Evolutionary conservation across 2,797 vertebrate genomes (phyloP).

Genomic region (Rachycentron canadum): DNA sequence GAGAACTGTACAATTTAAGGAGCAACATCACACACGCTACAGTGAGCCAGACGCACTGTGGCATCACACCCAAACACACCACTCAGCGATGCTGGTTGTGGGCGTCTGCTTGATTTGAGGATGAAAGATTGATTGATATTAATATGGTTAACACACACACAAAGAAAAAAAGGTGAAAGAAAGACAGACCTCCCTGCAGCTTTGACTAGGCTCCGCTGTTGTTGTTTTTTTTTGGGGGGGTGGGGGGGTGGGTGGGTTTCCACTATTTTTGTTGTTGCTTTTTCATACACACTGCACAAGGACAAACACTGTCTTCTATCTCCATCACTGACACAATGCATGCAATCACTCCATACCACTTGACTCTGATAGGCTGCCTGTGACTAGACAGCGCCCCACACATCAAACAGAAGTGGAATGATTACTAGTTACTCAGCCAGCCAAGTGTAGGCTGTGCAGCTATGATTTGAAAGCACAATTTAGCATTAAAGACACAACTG

Average conservation of each 20-base stretch:
- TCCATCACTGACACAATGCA: constrained; percentile 78
- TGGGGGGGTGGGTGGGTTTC: too few relatives aligned
- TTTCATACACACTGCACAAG: constrained; percentile 60
- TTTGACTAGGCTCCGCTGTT: constrained; percentile 40
- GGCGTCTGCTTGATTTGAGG: not conserved
- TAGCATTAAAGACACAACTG: constrained; percentile 69
- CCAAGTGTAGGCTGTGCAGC: constrained; percentile 72
- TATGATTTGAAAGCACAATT: constrained; percentile 76
- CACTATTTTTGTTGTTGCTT: constrained; percentile 42
- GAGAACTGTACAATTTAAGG: too few relatives aligned
- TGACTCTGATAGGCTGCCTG: constrained; percentile 80
- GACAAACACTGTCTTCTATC: constrained; percentile 71
- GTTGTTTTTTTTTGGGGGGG: too few relatives aligned
- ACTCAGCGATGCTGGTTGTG: too few relatives aligned
- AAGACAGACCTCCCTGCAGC: constrained; percentile 30
- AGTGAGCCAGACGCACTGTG: not conserved
- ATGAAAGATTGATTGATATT: not conserved
- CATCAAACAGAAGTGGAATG: constrained; percentile 77
- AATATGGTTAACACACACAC: not conserved
- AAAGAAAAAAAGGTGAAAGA: constrained; percentile 13
- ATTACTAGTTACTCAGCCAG: constrained; percentile 81
- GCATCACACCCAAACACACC: not conserved
- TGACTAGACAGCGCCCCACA: constrained; percentile 74
- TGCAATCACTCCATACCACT: constrained; percentile 81
- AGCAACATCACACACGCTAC: not conserved